These are phyloP conservation scores for Archocentrus centrarchus DNA, from an alignment of 2,113 vertebrate genomes.

Conservation along the genomic window DNA sequence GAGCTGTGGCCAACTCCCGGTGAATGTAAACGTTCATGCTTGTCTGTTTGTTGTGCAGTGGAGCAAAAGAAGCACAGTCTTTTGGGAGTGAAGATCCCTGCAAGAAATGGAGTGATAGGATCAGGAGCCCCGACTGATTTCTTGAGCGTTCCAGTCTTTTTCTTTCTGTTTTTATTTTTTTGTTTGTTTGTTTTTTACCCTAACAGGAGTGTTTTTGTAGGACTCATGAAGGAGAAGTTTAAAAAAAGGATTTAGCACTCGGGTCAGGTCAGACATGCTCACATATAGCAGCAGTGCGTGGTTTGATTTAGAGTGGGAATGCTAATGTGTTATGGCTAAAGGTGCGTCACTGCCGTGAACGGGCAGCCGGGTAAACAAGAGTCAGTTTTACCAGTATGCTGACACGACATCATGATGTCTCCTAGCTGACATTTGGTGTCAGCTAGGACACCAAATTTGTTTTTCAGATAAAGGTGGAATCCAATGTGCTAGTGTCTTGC, in stretches of 20 bases:
- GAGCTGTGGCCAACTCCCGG: not conserved
- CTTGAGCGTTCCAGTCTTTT: not conserved
- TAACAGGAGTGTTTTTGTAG: not conserved
- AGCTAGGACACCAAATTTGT: not conserved
- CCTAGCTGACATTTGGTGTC: not conserved
- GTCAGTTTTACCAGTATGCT: not conserved
- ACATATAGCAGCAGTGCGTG: conserved; percentile 37
- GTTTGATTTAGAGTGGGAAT: conserved; percentile 38
- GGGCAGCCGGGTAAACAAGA: conserved; percentile 53
- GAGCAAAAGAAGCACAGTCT: conserved; percentile 25
- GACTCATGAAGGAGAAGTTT: conserved; percentile 11
- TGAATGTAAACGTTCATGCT: not conserved
- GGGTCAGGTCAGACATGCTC: conserved; percentile 27
- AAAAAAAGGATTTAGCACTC: not conserved
- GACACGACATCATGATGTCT: not conserved
- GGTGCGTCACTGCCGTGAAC: conserved; percentile 50
- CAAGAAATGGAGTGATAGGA: conserved; percentile 25
- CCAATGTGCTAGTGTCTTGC: conserved; percentile 87
- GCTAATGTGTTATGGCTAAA: conserved; percentile 48
- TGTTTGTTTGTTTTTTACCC: not conserved
- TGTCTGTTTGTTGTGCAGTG: conserved; percentile 18
- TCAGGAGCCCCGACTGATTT: conserved; percentile 9
- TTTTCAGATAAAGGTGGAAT: conserved; percentile 92
- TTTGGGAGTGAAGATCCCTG: conserved; percentile 14
- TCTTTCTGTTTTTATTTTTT: not conserved